Base-by-base conservation (phyloP, 2,797 vertebrate species). In the Hypotaenidia okinawae region DNA sequence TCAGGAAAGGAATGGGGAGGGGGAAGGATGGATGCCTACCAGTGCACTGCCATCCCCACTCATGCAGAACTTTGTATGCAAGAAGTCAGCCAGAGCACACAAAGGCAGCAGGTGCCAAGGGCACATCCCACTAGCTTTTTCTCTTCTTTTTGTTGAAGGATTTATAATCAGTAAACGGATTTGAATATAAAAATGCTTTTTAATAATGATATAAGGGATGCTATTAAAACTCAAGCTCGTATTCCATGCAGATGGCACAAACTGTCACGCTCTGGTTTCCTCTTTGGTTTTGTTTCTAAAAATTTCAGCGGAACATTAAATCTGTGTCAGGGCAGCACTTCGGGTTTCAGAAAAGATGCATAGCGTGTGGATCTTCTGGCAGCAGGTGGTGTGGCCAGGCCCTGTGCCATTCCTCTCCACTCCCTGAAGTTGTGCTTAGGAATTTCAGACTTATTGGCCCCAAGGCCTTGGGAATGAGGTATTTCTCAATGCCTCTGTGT, bases 51-150 rank as follows among this genome's bases (percentile, higher is more conserved):
- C 39, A 7, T 95, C 92, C 87, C 73, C 58, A 32, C 4, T 52
- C 93, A 84, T 90, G 87, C 81, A 33, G 95, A 82, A 74, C 93
- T 94, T 95, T 61, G 45, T 75, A 33, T 90, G 95, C 70, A n/a
- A 88, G 87, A 89, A 97, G 95, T 96, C 62, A 80, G 12, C 81
- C 87, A 91, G 94, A 61, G 57, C 76, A 15, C 35, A 57, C 39
- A 80, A 58, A 70, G 43, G 96, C 94, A 93, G 97, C 97, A 97
- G 97, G 95, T 97, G 97, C 59, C 59, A 52, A 93, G 92, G 47
- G 32, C 91, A 75, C 76, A 32, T 95, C 94, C 95, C 13, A 8
- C 81, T 89, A 16, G 83, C 57, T 79, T 77, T 89, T 90, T 92
- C 23, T 49, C 21, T 49, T 49, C 21, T 49, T 49, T 22, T 85